Conservation (phyloP, 2,797 vertebrate species). For the Sebastes iracundus region DNA sequence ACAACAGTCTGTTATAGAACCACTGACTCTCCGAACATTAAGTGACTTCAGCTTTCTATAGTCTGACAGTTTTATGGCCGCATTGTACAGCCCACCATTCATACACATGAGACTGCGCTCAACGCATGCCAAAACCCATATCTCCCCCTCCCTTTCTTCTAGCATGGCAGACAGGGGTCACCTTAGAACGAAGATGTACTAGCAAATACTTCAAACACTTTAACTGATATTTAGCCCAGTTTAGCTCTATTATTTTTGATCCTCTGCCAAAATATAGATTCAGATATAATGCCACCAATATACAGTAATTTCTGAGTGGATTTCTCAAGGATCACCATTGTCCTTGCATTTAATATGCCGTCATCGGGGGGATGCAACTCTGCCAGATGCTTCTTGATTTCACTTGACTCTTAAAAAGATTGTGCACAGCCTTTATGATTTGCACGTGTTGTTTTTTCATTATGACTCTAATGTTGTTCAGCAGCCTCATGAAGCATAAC, state of each 20-base stretch:
- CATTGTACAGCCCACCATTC: slow-evolving; percentile 66
- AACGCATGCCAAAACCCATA: slow-evolving; percentile 34
- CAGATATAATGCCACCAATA: neutral
- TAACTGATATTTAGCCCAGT: neutral
- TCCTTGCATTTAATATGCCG: slow-evolving; percentile 4
- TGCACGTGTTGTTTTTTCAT: neutral
- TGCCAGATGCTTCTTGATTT: slow-evolving; percentile 14
- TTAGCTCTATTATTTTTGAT: neutral
- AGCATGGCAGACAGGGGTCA: slow-evolving; percentile 35
- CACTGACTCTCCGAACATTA: slow-evolving; percentile 55
- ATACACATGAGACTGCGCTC: slow-evolving; percentile 33
- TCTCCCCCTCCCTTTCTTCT: neutral
- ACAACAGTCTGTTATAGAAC: slow-evolving; percentile 49
- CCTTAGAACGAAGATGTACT: slow-evolving; percentile 17
- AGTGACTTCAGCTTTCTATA: slow-evolving; percentile 64
- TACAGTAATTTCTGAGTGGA: neutral
- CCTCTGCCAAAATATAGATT: neutral
- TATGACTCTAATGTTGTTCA: neutral
- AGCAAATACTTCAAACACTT: neutral
- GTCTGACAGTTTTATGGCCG: slow-evolving; percentile 70
- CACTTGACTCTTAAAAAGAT: neutral
- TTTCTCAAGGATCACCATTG: slow-evolving; percentile 1
- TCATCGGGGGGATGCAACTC: neutral
- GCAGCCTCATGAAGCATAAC: neutral
- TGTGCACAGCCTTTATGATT: neutral